phyloP scores from a whole-genome alignment of 2,113 vertebrate genomes.

The Anhinga rufa region DNA sequence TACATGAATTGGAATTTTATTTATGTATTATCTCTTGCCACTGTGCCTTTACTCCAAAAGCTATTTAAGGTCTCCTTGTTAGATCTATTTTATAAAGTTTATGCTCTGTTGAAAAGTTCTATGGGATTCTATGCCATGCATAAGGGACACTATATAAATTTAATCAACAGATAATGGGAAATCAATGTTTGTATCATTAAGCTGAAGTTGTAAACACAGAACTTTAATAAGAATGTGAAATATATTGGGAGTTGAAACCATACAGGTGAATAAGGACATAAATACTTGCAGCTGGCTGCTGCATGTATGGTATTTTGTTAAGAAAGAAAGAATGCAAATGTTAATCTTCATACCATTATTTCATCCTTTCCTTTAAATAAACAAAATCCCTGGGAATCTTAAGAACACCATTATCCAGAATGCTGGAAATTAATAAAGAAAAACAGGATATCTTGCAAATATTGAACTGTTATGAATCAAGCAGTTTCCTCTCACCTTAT shows the following conservation, averaged over 20 bases:
- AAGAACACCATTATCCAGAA: background rate
- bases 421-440: background rate
- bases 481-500: background rate
- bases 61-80: background rate
- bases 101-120: background rate
- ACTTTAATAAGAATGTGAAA: background rate
- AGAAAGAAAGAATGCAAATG: background rate
- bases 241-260: background rate
- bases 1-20: background rate
- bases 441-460: background rate
- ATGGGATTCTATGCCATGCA: background rate
- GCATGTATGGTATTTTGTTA: background rate
- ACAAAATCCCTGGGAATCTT: background rate
- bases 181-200: background rate
- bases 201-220: background rate
- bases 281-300: background rate
- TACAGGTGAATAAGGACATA: background rate
- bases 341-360: background rate
- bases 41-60: background rate
- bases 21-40: background rate
- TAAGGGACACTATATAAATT: background rate
- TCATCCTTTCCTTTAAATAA: background rate
- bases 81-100: background rate
- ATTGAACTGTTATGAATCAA: background rate
- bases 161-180: background rate